These are phyloP conservation scores for Peromyscus aztecus DNA, from an alignment of 2,797 vertebrate genomes.

Conservation along the genomic window DNA sequence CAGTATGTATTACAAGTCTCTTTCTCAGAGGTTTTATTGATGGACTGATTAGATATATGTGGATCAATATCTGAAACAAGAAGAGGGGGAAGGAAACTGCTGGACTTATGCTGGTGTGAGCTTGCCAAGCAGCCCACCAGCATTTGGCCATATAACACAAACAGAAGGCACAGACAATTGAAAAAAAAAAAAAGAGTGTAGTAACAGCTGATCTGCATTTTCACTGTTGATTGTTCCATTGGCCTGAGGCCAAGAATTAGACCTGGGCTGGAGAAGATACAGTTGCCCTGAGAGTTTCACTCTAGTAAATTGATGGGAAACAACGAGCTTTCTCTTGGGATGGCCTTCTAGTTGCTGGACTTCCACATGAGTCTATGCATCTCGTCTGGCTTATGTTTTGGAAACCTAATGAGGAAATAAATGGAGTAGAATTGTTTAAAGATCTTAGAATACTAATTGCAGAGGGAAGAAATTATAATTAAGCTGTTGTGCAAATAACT, in stretches of 20 bases:
- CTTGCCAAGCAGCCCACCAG: constrained; percentile 21
- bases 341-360: not conserved
- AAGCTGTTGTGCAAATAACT: not conserved
- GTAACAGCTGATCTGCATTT: constrained; percentile 20
- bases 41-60: not conserved
- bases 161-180: not conserved
- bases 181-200: not conserved
- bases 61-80: constrained; percentile 50
- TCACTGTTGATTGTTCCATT: constrained; percentile 19
- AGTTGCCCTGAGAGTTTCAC: not conserved
- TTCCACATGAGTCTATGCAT: not conserved
- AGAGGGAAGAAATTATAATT: constrained; percentile 14
- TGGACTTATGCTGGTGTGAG: not conserved
- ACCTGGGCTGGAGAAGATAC: not conserved
- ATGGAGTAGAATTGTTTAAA: constrained; percentile 20
- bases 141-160: constrained; percentile 23
- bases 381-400: constrained; percentile 6
- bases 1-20: not conserved
- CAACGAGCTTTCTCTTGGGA: not conserved
- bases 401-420: not conserved
- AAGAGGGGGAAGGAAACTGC: constrained; percentile 28
- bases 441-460: not conserved
- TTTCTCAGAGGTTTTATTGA: constrained; percentile 31
- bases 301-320: not conserved
- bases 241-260: constrained; percentile 10